phyloP scores from a whole-genome alignment of 2,888 invertebrate genomes.

The Dione vanillae region DNA sequence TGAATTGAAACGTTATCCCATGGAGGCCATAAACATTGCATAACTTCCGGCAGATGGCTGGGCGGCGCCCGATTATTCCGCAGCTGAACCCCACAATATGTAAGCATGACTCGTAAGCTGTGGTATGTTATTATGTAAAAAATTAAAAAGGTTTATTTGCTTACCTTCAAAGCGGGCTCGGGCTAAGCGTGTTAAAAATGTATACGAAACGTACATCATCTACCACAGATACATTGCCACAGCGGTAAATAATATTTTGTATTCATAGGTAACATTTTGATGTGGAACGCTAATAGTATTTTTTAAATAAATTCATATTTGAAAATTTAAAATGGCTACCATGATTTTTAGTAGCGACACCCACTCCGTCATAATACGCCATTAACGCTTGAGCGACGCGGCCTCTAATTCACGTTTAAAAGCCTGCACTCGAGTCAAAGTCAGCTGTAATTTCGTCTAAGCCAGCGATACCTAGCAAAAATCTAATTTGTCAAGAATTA shows the following conservation, averaged over 20 bases:
- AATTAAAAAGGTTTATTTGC: conserved; percentile 62
- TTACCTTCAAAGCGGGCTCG: conserved; percentile 56
- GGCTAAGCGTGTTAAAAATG: conserved; percentile 45
- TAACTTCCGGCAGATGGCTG: conserved; percentile 81
- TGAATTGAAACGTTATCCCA: conserved; percentile 69
- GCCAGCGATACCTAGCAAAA: conserved; percentile 78
- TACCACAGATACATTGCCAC: conserved; percentile 37
- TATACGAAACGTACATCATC: conserved; percentile 45
- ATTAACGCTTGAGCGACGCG: conserved; percentile 77
- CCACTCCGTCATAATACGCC: conserved; percentile 80
- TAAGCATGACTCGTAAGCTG: conserved; percentile 54
- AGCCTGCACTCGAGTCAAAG: conserved; percentile 83
- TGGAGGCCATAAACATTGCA: conserved; percentile 81
- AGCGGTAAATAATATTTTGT: conserved; percentile 43
- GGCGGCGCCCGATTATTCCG: conserved; percentile 71
- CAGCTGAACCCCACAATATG: conserved; percentile 54
- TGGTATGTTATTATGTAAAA: conserved; percentile 59
- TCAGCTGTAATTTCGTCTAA: conserved; percentile 81
- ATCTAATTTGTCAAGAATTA: conserved; percentile 82
- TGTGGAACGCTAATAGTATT: conserved; percentile 16
- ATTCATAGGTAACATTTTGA: conserved; percentile 19
- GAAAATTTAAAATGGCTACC: conserved; percentile 62
- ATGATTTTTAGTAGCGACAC: conserved; percentile 74
- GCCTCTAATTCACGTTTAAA: conserved; percentile 82
- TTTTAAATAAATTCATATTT: conserved; percentile 25